These are phyloP conservation scores for Luscinia megarhynchos DNA, from an alignment of 2,797 vertebrate species.

Conservation along the genomic window DNA sequence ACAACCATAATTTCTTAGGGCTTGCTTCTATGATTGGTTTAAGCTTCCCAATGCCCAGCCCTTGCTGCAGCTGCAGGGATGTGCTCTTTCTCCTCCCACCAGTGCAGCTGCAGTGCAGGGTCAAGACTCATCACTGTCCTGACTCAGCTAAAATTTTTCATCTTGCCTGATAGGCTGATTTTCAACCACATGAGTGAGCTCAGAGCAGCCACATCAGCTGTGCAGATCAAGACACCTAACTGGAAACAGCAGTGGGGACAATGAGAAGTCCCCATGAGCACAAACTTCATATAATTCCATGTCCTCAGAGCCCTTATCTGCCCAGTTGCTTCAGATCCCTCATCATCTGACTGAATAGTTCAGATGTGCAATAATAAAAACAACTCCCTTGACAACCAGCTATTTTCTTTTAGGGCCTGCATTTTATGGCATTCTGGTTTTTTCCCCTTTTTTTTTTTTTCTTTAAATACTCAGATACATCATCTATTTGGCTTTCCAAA, in stretches of 20 bases:
- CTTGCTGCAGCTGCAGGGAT: neutral
- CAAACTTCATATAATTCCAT: neutral
- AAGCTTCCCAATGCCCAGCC: neutral
- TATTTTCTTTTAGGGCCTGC: neutral
- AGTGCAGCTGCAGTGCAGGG: rapidly evolving
- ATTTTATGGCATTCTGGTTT: rapidly evolving
- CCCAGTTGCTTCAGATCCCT: neutral
- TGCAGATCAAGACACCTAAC: neutral
- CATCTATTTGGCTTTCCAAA: neutral
- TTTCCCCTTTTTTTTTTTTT: no score
- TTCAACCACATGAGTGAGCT: neutral
- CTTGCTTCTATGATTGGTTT: neutral
- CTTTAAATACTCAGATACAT: neutral
- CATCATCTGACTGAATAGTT: neutral
- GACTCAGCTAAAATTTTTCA: neutral
- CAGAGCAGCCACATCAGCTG: neutral
- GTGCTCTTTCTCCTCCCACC: neutral
- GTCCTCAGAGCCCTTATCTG: neutral
- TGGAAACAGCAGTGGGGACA: neutral
- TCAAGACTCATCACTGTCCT: neutral
- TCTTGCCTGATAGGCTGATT: neutral
- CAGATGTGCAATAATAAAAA: neutral
- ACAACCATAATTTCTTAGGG: neutral
- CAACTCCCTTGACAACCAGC: neutral
- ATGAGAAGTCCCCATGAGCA: neutral